A percentile compares a stretch with the other conserved stretches of the same genome.
Conservation (phyloP, 2,888 invertebrate species). For the Megastigmus dorsalis region DNA sequence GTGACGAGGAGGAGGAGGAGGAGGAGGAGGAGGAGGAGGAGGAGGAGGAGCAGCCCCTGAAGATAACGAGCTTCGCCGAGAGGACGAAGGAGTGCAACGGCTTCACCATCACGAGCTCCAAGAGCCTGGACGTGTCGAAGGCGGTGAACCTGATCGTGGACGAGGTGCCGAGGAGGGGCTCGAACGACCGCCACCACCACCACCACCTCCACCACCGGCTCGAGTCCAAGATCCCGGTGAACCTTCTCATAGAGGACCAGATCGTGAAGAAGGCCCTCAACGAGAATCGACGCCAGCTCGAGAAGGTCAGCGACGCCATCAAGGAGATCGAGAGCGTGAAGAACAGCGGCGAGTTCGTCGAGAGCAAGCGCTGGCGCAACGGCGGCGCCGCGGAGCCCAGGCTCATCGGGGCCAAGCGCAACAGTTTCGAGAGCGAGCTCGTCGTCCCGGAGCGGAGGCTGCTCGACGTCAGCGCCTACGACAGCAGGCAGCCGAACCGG, state of each 20-base stretch:
- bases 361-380: slow-evolving; percentile 54
- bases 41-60: not conserved
- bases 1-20: not conserved
- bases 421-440: slow-evolving; percentile 68
- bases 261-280: slow-evolving; percentile 72
- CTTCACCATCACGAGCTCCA: slow-evolving; percentile 60
- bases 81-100: slow-evolving; percentile 64
- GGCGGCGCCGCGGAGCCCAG: slow-evolving; percentile 29
- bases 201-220: slow-evolving; percentile 45
- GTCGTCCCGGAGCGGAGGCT: slow-evolving; percentile 53
- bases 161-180: slow-evolving; percentile 52
- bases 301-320: slow-evolving; percentile 71
- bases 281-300: slow-evolving; percentile 70
- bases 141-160: slow-evolving; percentile 54
- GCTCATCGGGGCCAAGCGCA: slow-evolving; percentile 62
- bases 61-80: slow-evolving; percentile 55
- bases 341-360: slow-evolving; percentile 66
- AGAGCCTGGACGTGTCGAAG: slow-evolving; percentile 62
- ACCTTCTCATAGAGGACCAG: slow-evolving; percentile 71
- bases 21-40: not conserved
- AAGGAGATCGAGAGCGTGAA: slow-evolving; percentile 71
- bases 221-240: slow-evolving; percentile 70
- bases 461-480: slow-evolving; percentile 58
- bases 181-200: slow-evolving; percentile 54
- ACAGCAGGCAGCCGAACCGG: slow-evolving; percentile 50